Evolutionary conservation across 2,797 vertebrate species (phyloP), one percentile per base, ranked within the genome.

Genomic region (Danionella dracula): DNA sequence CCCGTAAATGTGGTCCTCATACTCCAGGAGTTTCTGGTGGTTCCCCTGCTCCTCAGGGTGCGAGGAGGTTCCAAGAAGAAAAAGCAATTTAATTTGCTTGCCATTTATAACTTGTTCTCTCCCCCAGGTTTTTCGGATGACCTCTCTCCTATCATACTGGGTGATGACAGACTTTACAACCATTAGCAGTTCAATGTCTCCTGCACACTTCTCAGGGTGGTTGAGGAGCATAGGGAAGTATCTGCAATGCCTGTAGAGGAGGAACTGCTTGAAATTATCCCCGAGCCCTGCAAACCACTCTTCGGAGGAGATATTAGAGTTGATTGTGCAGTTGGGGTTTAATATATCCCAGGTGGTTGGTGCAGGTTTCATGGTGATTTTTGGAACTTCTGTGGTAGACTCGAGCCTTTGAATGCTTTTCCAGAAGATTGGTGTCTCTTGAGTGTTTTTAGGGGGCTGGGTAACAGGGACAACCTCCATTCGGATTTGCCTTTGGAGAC

Each of bases 121-220:
- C 55, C 97, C 96, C 96, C 97, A 99, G 1, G 96, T 98, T 76
- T 89, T 89, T 12, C 97, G 89, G 66, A 99, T 98, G 49, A 92
- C 92, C 70, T 96, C 95, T 0, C 97, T 87, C 7, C 96, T 92
- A 71, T 98, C 94, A 0, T 96, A 89, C 75, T 99, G 94, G 0
- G 93, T 93, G 23, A 94, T 92, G 68, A 97, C 83, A 0, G 96
- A 97, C 78, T 99, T 99, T 58, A 99, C 83, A 0, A 96, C 93
- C 1, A 99, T 88, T 40, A 99, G 88, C 68, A 99, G 77, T 75
- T 93, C 81, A 19, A 93, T 38, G 0, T 91, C 82, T 0, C 82
- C 88, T 0, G 29, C 8, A 71, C 96, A 99, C 78, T 94, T 97
- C 78, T 96, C 91, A 0, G 94, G 93, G 78, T 98, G 95, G 78